phyloP scores from a whole-genome alignment of 2,797 vertebrate genomes.

The Scolopax rusticola region DNA sequence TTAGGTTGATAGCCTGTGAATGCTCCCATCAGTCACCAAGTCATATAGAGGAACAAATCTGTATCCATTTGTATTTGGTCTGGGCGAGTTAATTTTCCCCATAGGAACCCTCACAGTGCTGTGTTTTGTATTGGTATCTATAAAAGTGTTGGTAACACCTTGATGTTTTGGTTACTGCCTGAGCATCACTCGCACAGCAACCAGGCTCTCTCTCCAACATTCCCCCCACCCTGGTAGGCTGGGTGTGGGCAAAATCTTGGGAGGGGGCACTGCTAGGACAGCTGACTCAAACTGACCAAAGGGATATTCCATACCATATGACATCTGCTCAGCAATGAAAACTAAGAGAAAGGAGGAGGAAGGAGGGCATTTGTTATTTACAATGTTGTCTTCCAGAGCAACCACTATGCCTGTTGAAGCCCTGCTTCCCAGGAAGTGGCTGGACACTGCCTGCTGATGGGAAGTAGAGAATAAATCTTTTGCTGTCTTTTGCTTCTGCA shows the following conservation, averaged over 20 bases:
- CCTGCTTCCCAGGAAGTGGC: neutral
- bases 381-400: neutral
- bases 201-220: neutral
- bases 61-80: neutral
- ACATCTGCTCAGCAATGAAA: neutral
- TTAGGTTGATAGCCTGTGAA: neutral
- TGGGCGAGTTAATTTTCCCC: neutral
- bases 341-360: neutral
- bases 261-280: neutral
- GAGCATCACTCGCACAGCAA: neutral
- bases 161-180: no score
- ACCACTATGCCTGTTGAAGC: neutral
- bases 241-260: neutral
- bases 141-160: neutral
- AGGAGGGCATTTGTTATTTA: neutral
- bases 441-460: neutral
- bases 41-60: neutral
- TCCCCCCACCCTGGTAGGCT: neutral
- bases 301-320: neutral
- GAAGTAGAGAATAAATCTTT: neutral
- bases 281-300: neutral
- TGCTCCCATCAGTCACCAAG: neutral
- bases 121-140: neutral
- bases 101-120: neutral
- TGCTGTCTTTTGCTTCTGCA: neutral